Base-by-base conservation (phyloP, 2,113 vertebrate species). In the Corapipo altera region DNA sequence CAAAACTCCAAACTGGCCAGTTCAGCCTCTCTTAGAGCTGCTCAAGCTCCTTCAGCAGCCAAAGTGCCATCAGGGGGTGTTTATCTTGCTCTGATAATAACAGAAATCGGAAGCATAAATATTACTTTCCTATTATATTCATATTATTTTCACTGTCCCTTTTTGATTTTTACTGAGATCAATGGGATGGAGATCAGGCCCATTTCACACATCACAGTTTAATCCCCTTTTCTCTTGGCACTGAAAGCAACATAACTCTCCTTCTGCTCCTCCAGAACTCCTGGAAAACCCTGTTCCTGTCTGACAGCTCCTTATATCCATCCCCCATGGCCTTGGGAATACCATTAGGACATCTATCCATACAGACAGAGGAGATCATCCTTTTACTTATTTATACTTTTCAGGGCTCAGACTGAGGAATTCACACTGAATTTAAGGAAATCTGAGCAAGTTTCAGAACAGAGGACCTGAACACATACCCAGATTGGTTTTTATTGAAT, bases 181-280 rank as follows among this genome's bases (percentile, higher is more conserved):
- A 0, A 14, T 2, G 35, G 35, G 32, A n/a, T 0, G 28, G 20
- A 59, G 55, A 64, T 22, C 10, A 39, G 35, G 28, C 21, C 26
- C 6, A 5, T 65, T 41, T 49, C 46, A 52, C 35, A 41, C 37
- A 43, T 52, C 27, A 5, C 44, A 15, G 2, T 27, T 79, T 21
- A 17, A 16, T 18, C 26, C 54, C 43, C 28, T 87, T 48, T 52
- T 72, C 16, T 73, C 48, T 58, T 58, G 70, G 59, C 65, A 44
- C 27, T 54, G 39, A 75, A 66, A 27, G 11, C 51, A 83, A 12
- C 3, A 1, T 6, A 28, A 16, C 17, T 10, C 32, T 51, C 26
- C 35, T 28, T 1, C 27, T 75, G 28, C 41, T 62, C 43, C n/a
- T 59, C 39, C 39, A 41, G 39, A 12, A 41, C 12, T 41, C 52